Evolutionary conservation across 2,113 vertebrate species (phyloP), one percentile per base, ranked within the genome.

Genomic region (Strix aluco): DNA sequence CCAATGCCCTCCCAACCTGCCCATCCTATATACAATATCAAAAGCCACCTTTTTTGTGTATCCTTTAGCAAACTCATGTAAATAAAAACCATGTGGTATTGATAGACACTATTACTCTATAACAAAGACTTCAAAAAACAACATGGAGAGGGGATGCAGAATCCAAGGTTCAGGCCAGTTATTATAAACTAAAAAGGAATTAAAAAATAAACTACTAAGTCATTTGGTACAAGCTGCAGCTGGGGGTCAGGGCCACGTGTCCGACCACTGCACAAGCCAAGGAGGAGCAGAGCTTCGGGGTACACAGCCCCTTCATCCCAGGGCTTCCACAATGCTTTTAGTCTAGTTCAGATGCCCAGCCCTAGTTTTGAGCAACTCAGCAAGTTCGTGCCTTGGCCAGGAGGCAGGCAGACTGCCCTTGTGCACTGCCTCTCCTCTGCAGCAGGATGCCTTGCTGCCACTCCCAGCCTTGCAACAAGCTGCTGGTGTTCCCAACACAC

Each of bases 1-100:
- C 4, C 81, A 67, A 61, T 19, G 1, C 38, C 55, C 11, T 6
- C 71, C 86, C 44, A 62, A 40, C 88, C 86, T 78, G 57, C 26
- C 19, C 0, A 17, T 57, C 47, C 90, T 79, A 7, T 58, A 34
- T 27, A 49, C 42, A 34, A 20, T 4, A 95, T 93, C 94, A 83
- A 59, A 72, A 92, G 40, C 26, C 96, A 92, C 90, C 86, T 92
- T 88, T 89, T 77, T 23, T 97, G 81, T 88, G 67, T 91, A 86
- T 81, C 38, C 44, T 88, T 59, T 71, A 81, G 63, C 82, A 81
- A 96, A 59, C 9, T 63, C 32, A 32, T 9, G 5, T 93, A 92
- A 96, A 95, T 81, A 93, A 92, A 94, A 95, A 3, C 29, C 95
- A 92, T 86, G 75, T 96, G 92, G 82, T 44, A 93, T 15, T 86